Evolutionary conservation across 2,888 invertebrate species (phyloP).

Genomic region (Thumatha senex): DNA sequence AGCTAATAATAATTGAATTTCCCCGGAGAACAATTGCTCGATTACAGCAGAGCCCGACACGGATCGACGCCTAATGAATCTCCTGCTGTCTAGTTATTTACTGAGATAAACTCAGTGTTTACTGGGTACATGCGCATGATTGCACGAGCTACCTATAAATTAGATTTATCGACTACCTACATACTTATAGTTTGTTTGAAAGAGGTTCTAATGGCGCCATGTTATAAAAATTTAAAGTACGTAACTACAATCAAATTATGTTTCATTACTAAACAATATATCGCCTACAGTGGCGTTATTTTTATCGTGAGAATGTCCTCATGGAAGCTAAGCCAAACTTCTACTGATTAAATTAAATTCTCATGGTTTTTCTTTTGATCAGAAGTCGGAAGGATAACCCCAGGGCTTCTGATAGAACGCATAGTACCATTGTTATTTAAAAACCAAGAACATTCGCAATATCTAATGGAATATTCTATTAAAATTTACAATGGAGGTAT

Average conservation of each 20-base stretch:
- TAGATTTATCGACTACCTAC: conserved; percentile 65
- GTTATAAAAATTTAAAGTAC: background rate
- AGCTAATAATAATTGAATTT: conserved; percentile 79
- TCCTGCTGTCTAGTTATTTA: conserved; percentile 80
- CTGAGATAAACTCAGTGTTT: conserved; percentile 79
- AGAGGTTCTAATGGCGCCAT: conserved; percentile 23
- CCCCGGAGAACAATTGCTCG: conserved; percentile 79
- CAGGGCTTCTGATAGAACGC: too few species aligned
- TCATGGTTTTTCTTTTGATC: too few species aligned
- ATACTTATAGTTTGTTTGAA: conserved; percentile 35
- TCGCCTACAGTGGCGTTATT: conserved; percentile 4
- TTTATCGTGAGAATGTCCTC: too few species aligned
- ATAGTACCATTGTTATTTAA: too few species aligned
- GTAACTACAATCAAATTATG: background rate
- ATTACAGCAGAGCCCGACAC: conserved; percentile 75
- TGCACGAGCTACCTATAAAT: conserved; percentile 80
- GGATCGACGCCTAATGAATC: conserved; percentile 82
- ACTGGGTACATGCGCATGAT: conserved; percentile 79
- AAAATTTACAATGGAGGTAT: conserved; percentile 7
- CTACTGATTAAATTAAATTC: too few species aligned
- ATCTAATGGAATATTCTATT: too few species aligned
- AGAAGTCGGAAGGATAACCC: too few species aligned
- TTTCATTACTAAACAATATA: background rate
- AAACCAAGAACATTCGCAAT: too few species aligned
- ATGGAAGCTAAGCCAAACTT: too few species aligned